phyloP scores from a whole-genome alignment of 1,140 invertebrate genomes.

The Ridgeia piscesae region DNA sequence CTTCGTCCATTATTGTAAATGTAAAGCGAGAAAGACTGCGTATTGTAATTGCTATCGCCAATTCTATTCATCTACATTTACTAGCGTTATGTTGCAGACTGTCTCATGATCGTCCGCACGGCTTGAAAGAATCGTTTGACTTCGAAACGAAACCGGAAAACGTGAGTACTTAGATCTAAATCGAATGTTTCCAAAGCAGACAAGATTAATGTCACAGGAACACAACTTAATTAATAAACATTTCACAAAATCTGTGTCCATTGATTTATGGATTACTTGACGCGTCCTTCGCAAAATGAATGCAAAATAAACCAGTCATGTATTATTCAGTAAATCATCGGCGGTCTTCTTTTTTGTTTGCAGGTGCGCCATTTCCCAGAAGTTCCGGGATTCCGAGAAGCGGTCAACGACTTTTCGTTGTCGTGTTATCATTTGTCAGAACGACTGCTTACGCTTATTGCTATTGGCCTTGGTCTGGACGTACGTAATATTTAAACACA shows the following conservation, averaged over 20 bases:
- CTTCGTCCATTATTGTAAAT: not conserved
- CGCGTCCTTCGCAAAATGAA: not conserved
- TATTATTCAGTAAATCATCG: not conserved
- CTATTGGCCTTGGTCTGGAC: not conserved
- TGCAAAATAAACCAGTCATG: not conserved
- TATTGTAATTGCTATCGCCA: not conserved
- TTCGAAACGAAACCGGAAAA: not conserved
- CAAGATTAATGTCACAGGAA: not conserved
- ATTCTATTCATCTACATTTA: not conserved
- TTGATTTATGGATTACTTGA: not conserved
- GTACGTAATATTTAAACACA: not conserved
- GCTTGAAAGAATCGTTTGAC: not conserved
- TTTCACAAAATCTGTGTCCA: not conserved
- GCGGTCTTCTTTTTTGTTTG: not conserved
- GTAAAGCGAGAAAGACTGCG: too few relatives aligned
- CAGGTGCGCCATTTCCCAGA: not conserved
- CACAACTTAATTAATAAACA: not conserved
- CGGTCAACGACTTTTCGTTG: not conserved
- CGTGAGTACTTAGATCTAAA: not conserved
- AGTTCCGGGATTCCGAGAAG: not conserved
- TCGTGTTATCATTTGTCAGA: not conserved
- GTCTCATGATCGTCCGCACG: not conserved
- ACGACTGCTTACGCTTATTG: not conserved
- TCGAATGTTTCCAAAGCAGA: not conserved
- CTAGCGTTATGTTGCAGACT: not conserved